Evolutionary conservation across 2,113 vertebrate genomes (phyloP), one percentile per base, ranked within the genome.

Genomic region (Cacatua alba): DNA sequence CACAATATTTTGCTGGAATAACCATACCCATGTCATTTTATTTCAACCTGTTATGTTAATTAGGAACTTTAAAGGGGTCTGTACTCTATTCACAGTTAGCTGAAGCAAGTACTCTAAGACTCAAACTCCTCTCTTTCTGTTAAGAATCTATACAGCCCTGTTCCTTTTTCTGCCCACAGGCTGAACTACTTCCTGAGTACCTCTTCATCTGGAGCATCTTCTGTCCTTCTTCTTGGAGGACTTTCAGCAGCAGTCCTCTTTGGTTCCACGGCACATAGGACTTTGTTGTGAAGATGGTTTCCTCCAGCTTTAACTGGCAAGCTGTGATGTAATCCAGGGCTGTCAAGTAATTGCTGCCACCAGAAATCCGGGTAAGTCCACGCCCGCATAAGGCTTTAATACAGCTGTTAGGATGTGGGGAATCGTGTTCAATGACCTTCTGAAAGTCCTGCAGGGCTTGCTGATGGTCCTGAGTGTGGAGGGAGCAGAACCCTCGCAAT

Each of bases 231-330:
- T 99, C 99, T 75, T 99, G 98, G 79, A 99, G 97, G 62, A 99
- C 98, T 3, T 98, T 98, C 28, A 98, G 98, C 82, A 99, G 98
- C 92, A 99, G 97, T 2, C 99, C 99, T 29, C 99, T 97, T 77
- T 98, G 98, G 97, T 99, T 99, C 99, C 99, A 99, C 0, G 99
- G 99, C 92, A 99, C 98, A 1, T 98, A 98, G 92, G 99, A 98
- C 91, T 99, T 99, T 82, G 99, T 96, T 4, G 98, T 98, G 67
- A 99, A 96, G 37, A 98, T 97, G 2, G 98, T 97, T 87, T 99
- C 99, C 12, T 99, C 98, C 23, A 98, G 97, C 71, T 98, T 98
- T 62, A 99, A 83, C 68, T 97, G 94, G 94, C 98, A 99, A 37
- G 99, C 99, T 2, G 99, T 99, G 95, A 99, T 97, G 29, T 99